A percentile compares a stretch with the other conserved stretches of the same genome.
Conservation (phyloP, 1,140 invertebrate species). For the Drosophila mojavensis region DNA sequence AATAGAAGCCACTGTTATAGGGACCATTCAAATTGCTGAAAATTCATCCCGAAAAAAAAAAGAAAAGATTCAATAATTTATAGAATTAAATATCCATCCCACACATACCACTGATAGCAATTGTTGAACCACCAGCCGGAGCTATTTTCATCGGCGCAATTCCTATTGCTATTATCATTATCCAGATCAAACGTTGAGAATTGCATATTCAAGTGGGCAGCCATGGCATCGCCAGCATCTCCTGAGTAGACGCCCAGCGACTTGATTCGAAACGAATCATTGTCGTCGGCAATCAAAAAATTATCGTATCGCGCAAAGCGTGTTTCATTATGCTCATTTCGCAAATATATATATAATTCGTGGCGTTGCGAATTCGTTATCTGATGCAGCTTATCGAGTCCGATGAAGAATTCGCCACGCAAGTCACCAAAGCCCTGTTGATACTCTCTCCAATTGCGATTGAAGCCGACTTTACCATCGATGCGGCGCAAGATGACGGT, state of each 20-base stretch:
- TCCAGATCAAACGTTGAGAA: slow-evolving; percentile 89
- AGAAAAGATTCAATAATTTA: not conserved
- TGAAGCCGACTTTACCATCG: slow-evolving; percentile 22
- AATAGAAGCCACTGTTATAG: slow-evolving; percentile 34
- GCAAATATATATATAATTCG: slow-evolving; percentile 36
- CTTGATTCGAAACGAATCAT: slow-evolving; percentile 87
- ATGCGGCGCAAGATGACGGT: slow-evolving; percentile 29
- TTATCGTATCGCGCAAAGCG: slow-evolving; percentile 29
- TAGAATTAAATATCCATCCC: not conserved
- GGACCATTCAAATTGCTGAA: slow-evolving; percentile 44
- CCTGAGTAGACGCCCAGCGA: slow-evolving; percentile 87
- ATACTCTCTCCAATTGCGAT: slow-evolving; percentile 36
- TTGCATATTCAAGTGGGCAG: slow-evolving; percentile 87
- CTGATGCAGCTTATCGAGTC: slow-evolving; percentile 35
- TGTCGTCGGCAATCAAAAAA: slow-evolving; percentile 77
- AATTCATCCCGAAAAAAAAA: not conserved
- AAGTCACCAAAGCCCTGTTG: slow-evolving; percentile 39
- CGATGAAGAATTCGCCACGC: slow-evolving; percentile 33
- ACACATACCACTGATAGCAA: slow-evolving; percentile 55
- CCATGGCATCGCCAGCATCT: slow-evolving; percentile 87
- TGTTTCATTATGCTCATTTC: slow-evolving; percentile 21
- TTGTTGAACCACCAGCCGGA: slow-evolving; percentile 88
- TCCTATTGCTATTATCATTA: slow-evolving; percentile 88
- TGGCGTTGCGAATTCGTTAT: slow-evolving; percentile 33
- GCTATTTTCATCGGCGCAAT: slow-evolving; percentile 87